Conservation (phyloP, 2,797 vertebrate species). For the Graptemys geographica region DNA sequence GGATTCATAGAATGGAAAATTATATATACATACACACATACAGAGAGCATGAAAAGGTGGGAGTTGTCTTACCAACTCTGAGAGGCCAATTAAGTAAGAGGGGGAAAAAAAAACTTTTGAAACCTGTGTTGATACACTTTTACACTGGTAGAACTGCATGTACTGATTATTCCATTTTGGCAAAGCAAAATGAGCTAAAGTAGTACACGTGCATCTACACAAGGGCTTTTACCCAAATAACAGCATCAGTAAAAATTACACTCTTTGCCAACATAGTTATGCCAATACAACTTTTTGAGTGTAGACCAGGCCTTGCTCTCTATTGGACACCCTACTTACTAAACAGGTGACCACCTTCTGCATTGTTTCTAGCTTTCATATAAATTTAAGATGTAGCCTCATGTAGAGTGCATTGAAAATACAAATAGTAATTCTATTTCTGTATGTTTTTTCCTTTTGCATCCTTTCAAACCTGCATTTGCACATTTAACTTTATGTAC, state of each 20-base stretch:
- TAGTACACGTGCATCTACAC: not conserved
- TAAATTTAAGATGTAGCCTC: not conserved
- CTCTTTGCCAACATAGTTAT: not conserved
- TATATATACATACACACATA: no score
- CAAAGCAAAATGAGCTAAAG: not conserved
- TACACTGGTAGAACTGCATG: not conserved
- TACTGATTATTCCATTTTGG: not conserved
- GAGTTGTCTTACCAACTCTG: no score
- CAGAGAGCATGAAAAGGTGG: no score
- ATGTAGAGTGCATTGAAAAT: not conserved
- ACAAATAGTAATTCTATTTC: not conserved
- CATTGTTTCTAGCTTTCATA: not conserved
- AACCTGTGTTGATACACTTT: not conserved
- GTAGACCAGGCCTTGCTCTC: not conserved
- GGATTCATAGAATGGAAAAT: no score
- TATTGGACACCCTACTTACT: accelerated
- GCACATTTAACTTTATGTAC: not conserved
- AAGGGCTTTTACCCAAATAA: not conserved
- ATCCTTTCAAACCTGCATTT: not conserved
- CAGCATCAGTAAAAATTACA: not conserved
- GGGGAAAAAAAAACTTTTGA: no score
- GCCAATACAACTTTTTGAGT: not conserved
- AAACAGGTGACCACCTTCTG: not conserved
- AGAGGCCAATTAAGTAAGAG: no score
- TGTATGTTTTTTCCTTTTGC: not conserved